Base-by-base conservation (phyloP, 2,113 vertebrate species). In the Cinclus mexicanus region DNA sequence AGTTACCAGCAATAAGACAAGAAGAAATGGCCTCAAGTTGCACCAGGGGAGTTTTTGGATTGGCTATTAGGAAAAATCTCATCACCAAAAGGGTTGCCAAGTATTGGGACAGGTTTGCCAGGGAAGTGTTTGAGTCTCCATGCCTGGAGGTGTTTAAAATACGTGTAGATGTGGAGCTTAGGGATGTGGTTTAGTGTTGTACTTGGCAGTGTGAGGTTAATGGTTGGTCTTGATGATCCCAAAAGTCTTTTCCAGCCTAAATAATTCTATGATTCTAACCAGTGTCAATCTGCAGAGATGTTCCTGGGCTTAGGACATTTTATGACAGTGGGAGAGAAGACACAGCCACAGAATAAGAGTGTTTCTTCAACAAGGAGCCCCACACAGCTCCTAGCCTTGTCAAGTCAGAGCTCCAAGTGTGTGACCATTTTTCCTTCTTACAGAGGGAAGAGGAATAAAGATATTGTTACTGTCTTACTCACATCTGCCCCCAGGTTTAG, bases 381-480 rank as follows among this genome's bases (percentile, higher is more conserved):
- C n/a, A 53, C n/a, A 69, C 31, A 55, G 12, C 21, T 87, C 26
- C 74, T 72, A 28, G 49, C n/a, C 28, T 94, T 87, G 37, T 37
- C 25, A 70, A 80, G 29, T 14, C 23, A 11, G 44, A 80, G 69
- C 72, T 65, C 56, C 78, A 83, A 77, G 53, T 76, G 46, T 2
- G 0, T 72, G 69, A 91, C 33, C 31, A 37, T 53, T 95, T 90
- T 84, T 89, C 29, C 17, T 79, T 79, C 61, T 61, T 57, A 44
- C 15, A 26, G 12, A n/a, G 11, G 11, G 23, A 79, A 80, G 21
- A 92, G 46, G 41, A 76, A 21, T 76, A 91, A 91, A 89, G n/a
- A 47, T 11, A 81, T 87, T 74, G 59, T 59, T 83, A 56, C 35
- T 60, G 39, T 44, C 87, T 94, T 95, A 91, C 61, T 85, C 75